Percentiles rank a stretch among this genome's conserved stretches.
phyloP scores from a whole-genome alignment of 2,113 vertebrate species.

The Takifugu flavidus region DNA sequence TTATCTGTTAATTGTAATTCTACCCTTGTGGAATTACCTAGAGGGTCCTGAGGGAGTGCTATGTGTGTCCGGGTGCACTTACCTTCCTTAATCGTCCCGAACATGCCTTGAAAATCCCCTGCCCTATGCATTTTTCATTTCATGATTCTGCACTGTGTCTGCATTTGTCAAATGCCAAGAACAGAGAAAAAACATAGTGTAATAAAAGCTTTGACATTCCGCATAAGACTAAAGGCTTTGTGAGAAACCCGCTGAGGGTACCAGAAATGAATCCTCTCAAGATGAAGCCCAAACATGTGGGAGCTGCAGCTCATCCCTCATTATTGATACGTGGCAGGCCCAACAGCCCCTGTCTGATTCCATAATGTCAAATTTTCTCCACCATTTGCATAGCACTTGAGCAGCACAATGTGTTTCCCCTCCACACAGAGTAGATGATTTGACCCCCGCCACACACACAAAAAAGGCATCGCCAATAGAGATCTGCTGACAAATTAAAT shows the following conservation, averaged over 20 bases:
- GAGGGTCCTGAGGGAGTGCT: not conserved
- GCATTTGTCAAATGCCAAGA: conserved; percentile 20
- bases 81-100: not conserved
- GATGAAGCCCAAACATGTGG: conserved; percentile 11
- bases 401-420: not conserved
- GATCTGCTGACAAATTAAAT: conserved; percentile 28
- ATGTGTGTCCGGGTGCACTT: not conserved
- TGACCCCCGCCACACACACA: not conserved
- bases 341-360: conserved; percentile 23
- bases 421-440: not conserved
- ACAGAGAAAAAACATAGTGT: conserved; percentile 1
- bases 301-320: conserved; percentile 34
- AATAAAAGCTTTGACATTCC: conserved; percentile 7
- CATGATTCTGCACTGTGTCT: not conserved
- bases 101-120: not conserved
- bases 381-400: conserved; percentile 23
- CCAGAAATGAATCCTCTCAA: conserved; percentile 3
- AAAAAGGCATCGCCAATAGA: conserved; percentile 29
- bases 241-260: conserved; percentile 13
- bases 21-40: not conserved
- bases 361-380: conserved; percentile 33
- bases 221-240: conserved; percentile 16
- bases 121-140: not conserved
- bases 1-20: not conserved
- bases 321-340: conserved; percentile 34